A percentile compares a stretch with the other conserved stretches of the same genome.
Evolutionary conservation across 2,113 vertebrate species (phyloP).

Genomic region (Neofelis nebulosa): DNA sequence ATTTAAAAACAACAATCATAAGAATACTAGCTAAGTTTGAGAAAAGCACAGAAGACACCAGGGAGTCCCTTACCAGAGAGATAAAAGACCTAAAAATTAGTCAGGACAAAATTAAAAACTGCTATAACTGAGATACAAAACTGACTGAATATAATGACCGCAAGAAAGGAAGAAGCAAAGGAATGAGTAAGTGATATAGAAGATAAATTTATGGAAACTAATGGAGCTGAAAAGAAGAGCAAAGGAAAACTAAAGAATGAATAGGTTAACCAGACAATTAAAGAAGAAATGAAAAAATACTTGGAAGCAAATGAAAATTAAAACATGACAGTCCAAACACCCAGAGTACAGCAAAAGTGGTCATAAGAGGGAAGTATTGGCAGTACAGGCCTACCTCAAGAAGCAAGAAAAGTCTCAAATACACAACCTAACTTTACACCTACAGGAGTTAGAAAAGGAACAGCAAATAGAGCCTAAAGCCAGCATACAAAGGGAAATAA

Average conservation of each 20-base stretch:
- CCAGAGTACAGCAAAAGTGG: neutral
- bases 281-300: neutral
- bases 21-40: neutral
- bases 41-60: neutral
- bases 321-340: neutral
- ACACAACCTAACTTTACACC: neutral
- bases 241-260: neutral
- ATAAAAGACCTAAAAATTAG: neutral
- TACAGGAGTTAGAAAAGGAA: neutral
- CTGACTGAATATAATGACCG: neutral
- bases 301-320: neutral
- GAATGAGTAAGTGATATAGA: neutral
- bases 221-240: neutral
- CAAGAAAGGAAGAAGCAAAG: neutral
- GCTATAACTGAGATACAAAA: neutral
- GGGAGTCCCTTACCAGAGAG: neutral
- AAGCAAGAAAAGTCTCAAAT: neutral
- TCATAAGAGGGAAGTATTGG: neutral
- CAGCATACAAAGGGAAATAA: neutral
- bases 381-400: neutral
- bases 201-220: neutral
- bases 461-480: neutral
- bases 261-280: too few relatives aligned
- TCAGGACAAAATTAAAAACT: neutral
- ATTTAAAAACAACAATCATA: neutral